Conservation (phyloP, 2,113 vertebrate genomes). For the Deroptyus accipitrinus region DNA sequence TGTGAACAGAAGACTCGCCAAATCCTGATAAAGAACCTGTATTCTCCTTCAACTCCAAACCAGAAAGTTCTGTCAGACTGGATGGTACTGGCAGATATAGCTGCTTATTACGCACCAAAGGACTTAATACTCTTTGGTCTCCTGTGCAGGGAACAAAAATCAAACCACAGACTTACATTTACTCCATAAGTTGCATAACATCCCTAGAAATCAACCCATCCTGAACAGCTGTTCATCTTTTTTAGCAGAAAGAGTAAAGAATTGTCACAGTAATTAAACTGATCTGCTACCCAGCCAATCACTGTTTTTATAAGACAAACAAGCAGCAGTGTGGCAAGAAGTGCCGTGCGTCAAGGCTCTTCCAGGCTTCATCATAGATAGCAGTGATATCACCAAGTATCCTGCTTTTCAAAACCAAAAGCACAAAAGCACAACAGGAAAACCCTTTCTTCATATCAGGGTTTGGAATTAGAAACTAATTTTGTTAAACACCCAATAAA, state of each 20-base stretch:
- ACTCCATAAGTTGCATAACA: background rate
- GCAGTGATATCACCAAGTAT: background rate
- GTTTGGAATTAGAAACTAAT: background rate
- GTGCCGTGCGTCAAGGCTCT: background rate
- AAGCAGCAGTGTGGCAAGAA: background rate
- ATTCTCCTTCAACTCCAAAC: constrained; percentile 64
- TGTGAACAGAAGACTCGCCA: constrained; percentile 60
- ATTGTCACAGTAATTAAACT: background rate
- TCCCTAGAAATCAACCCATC: background rate
- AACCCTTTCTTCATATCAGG: fast-evolving
- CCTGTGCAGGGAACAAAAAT: constrained; percentile 37
- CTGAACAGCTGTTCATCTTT: background rate
- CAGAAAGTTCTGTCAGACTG: constrained; percentile 64
- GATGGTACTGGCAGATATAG: constrained; percentile 62
- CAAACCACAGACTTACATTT: constrained; percentile 9
- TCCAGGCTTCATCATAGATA: background rate
- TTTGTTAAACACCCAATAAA: background rate
- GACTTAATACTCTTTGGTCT: constrained; percentile 72
- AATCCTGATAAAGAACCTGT: constrained; percentile 57
- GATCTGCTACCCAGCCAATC: background rate
- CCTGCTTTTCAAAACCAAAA: background rate
- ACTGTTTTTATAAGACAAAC: background rate
- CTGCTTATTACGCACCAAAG: constrained; percentile 63
- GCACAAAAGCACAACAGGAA: background rate
- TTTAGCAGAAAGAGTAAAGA: background rate